Evolutionary conservation across 2,888 invertebrate genomes (phyloP).

Genomic region (Stomorhina lunata): DNA sequence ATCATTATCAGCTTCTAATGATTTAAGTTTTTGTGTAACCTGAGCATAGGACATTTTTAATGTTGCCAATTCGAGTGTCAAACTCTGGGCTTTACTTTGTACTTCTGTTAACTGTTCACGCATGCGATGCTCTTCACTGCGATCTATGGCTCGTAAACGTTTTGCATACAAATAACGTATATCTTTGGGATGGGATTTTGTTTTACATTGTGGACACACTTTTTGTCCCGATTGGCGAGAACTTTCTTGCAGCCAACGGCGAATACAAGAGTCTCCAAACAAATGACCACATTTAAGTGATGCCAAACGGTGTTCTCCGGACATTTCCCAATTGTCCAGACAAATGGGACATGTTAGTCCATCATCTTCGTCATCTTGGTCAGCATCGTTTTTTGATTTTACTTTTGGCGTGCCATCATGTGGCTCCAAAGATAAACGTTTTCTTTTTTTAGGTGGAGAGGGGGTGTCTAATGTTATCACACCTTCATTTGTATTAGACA

Average conservation of each 20-base stretch:
- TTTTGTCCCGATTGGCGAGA: slow-evolving; percentile 78
- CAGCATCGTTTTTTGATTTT: slow-evolving; percentile 77
- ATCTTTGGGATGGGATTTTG: slow-evolving; percentile 85
- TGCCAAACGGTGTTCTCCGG: slow-evolving; percentile 92
- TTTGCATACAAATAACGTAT: slow-evolving; percentile 90
- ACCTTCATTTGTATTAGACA: neutral
- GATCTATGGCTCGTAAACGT: slow-evolving; percentile 88
- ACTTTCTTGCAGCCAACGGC: slow-evolving; percentile 79
- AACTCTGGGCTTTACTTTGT: slow-evolving; percentile 82
- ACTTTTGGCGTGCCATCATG: slow-evolving; percentile 70
- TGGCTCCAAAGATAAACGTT: slow-evolving; percentile 70
- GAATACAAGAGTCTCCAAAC: slow-evolving; percentile 89
- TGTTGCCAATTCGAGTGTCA: slow-evolving; percentile 84
- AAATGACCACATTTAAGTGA: slow-evolving; percentile 95
- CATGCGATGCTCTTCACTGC: slow-evolving; percentile 86
- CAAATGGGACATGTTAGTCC: slow-evolving; percentile 92
- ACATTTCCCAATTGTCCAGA: slow-evolving; percentile 91
- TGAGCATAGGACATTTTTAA: slow-evolving; percentile 72
- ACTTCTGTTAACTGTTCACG: slow-evolving; percentile 83
- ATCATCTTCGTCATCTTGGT: slow-evolving; percentile 82
- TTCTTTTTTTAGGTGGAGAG: slow-evolving; percentile 76
- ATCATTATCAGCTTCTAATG: slow-evolving; percentile 72
- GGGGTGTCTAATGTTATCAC: slow-evolving; percentile 67
- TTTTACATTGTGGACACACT: slow-evolving; percentile 94
- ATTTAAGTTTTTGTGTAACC: slow-evolving; percentile 69